These are phyloP conservation scores for Ctenopoma kingsleyae DNA, from an alignment of 2,797 vertebrate species.

Conservation along the genomic window DNA sequence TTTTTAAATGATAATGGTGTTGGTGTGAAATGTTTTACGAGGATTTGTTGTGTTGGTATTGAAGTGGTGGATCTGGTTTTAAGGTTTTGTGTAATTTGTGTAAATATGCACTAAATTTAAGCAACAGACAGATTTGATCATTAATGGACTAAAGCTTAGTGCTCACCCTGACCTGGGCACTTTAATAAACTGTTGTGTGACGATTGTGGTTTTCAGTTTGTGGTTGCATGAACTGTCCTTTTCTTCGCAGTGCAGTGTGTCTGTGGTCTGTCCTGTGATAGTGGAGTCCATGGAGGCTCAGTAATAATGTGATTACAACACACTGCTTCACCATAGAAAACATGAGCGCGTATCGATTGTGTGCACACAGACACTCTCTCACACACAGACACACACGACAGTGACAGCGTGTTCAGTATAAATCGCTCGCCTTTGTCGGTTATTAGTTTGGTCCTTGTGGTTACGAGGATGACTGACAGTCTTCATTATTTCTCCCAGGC, in stretches of 20 bases:
- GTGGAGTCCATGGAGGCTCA: slow-evolving; percentile 45
- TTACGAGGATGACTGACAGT: slow-evolving; percentile 47
- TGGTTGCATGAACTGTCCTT: slow-evolving; percentile 50
- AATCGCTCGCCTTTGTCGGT: slow-evolving; percentile 35
- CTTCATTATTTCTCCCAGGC: slow-evolving; percentile 67
- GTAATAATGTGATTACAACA: slow-evolving; percentile 73
- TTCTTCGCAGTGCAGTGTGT: slow-evolving; percentile 32
- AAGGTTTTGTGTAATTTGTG: not conserved
- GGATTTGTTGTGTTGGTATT: not conserved
- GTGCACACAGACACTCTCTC: slow-evolving; percentile 1
- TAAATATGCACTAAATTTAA: no score
- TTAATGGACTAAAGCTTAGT: no score
- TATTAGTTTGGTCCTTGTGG: slow-evolving; percentile 38
- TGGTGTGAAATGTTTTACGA: slow-evolving; percentile 30
- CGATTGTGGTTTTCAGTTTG: slow-evolving; percentile 36
- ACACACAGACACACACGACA: slow-evolving; percentile 9
- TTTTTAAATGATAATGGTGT: no score
- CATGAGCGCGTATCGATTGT: slow-evolving; percentile 59
- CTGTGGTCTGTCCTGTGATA: slow-evolving; percentile 64
- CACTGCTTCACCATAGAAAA: slow-evolving; percentile 32
- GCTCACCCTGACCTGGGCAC: no score
- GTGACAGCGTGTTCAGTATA: slow-evolving; percentile 28
- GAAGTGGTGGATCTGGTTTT: slow-evolving; percentile 15
- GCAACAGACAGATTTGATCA: no score
- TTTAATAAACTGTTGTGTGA: slow-evolving; percentile 10